These are phyloP conservation scores for Andrena hattorfiana DNA, from an alignment of 2,888 invertebrate genomes.

Conservation along the genomic window DNA sequence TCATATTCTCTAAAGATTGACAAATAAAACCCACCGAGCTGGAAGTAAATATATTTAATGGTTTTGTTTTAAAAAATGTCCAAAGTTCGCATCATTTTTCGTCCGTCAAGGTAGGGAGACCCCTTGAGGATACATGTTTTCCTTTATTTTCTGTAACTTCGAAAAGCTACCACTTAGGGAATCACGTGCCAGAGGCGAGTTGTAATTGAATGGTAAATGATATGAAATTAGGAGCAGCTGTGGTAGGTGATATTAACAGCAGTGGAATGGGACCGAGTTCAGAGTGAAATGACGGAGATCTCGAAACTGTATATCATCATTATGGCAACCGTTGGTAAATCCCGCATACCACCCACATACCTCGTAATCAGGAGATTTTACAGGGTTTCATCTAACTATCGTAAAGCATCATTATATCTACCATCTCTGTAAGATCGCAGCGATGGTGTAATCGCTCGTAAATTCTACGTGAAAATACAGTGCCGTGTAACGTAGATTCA, in stretches of 20 bases:
- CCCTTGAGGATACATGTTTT: neutral
- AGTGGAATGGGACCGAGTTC: neutral
- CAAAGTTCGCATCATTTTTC: too few relatives aligned
- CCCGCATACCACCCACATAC: neutral
- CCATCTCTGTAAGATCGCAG: neutral
- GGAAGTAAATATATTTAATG: too few relatives aligned
- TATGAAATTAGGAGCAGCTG: neutral
- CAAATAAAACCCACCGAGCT: too few relatives aligned
- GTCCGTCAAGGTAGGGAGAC: too few relatives aligned
- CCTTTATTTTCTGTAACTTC: neutral
- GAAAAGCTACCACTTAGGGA: neutral
- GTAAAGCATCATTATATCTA: slow-evolving; percentile 31
- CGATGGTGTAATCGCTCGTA: slow-evolving; percentile 3
- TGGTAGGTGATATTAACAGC: neutral
- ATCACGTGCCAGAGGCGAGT: neutral
- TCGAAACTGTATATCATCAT: neutral
- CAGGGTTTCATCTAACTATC: slow-evolving; percentile 19
- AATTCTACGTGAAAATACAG: neutral
- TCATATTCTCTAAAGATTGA: too few relatives aligned
- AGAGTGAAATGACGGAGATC: neutral
- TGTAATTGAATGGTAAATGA: neutral
- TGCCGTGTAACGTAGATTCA: neutral
- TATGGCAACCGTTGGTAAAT: neutral
- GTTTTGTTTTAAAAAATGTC: too few relatives aligned
- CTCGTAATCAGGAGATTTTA: slow-evolving; percentile 2